phyloP scores from a whole-genome alignment of 30 jellyfish, hydroid and myxozoan species.

The Aurelia sp. region DNA sequence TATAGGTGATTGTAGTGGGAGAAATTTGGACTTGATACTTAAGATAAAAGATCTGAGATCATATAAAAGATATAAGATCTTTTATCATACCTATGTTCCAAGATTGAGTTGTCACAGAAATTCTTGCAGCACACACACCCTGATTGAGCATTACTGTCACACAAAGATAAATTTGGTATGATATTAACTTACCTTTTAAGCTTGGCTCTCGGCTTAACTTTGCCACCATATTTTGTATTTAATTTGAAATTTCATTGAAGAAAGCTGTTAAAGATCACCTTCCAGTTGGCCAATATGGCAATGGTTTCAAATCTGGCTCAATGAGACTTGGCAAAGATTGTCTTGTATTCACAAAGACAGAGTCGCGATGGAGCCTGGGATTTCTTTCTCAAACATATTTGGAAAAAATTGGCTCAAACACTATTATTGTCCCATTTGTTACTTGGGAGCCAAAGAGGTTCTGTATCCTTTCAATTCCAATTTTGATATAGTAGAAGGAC shows the following conservation, averaged over 20 bases:
- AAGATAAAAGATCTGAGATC: too few relatives aligned
- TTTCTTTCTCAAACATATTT: conserved; percentile 91
- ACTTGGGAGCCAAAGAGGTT: conserved; percentile 82
- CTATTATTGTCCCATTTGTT: conserved; percentile 92
- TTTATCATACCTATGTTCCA: too few relatives aligned
- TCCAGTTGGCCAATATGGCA: conserved; percentile 99
- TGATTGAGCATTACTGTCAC: too few relatives aligned
- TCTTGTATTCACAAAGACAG: conserved; percentile 87
- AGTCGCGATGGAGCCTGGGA: conserved; percentile 82
- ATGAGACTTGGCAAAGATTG: conserved; percentile 99
- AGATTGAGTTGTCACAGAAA: too few relatives aligned
- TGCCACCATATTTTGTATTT: too few relatives aligned
- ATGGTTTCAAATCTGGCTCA: conserved; percentile 98
- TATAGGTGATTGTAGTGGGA: too few relatives aligned
- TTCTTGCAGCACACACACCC: too few relatives aligned
- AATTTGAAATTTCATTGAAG: conserved; percentile 15
- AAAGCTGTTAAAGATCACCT: conserved; percentile 89
- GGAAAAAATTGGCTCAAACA: conserved; percentile 67
- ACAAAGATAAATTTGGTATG: too few relatives aligned
- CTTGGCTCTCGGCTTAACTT: too few relatives aligned
- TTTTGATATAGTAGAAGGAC: not conserved
- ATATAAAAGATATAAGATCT: too few relatives aligned
- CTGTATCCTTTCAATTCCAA: conserved; percentile 58
- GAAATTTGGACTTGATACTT: too few relatives aligned
- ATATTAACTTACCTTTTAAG: too few relatives aligned